phyloP scores from a whole-genome alignment of 2,113 vertebrate species.

The Corythornis cristatus region DNA sequence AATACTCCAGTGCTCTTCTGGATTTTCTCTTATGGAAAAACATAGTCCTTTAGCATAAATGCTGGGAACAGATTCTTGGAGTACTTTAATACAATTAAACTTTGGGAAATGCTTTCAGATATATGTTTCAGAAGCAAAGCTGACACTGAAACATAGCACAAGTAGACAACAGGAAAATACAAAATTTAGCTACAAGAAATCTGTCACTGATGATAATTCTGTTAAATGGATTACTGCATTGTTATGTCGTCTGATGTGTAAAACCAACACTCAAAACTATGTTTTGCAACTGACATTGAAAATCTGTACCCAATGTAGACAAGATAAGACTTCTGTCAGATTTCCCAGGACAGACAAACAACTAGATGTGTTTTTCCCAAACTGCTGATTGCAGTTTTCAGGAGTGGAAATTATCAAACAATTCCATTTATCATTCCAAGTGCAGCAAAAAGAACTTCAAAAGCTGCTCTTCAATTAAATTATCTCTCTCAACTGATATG shows the following conservation, averaged over 20 bases:
- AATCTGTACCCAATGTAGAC: accelerated
- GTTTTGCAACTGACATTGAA: background rate
- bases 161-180: background rate
- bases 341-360: background rate
- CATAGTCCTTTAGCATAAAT: background rate
- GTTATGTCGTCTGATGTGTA: background rate
- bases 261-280: background rate
- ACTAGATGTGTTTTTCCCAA: background rate
- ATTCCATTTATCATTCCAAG: background rate
- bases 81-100: background rate
- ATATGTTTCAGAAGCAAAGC: background rate
- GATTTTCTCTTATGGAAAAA: background rate
- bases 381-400: background rate
- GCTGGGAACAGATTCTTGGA: background rate
- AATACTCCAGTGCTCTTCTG: background rate
- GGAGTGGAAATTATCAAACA: background rate
- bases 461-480: background rate
- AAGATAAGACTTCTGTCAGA: background rate
- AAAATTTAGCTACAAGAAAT: background rate
- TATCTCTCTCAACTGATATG: background rate
- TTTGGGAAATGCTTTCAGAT: background rate
- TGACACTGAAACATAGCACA: background rate
- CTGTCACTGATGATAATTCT: background rate
- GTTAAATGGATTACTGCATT: background rate
- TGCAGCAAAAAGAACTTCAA: background rate